phyloP scores from a whole-genome alignment of 1,140 invertebrate species.

The Drosophila eugracilis region DNA sequence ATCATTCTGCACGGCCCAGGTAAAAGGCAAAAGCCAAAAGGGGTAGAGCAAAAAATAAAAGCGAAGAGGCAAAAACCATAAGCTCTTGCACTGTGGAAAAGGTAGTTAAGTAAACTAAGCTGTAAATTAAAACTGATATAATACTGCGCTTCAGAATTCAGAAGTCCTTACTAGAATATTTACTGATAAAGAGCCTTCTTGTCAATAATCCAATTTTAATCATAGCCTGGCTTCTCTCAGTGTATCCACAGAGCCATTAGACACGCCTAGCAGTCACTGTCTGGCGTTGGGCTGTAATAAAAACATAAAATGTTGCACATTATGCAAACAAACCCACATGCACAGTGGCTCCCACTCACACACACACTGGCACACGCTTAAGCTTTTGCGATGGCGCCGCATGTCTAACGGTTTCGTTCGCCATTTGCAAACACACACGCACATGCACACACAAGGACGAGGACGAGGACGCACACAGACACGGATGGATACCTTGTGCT shows the following conservation, averaged over 20 bases:
- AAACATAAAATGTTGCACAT: conserved; percentile 63
- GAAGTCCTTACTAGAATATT: too few relatives aligned
- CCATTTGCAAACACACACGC: conserved; percentile 33
- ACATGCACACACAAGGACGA: conserved; percentile 13
- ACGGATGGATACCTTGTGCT: conserved; percentile 33
- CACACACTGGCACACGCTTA: conserved; percentile 17
- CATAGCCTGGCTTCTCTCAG: background rate
- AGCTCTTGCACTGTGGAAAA: conserved; percentile 3
- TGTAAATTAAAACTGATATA: too few relatives aligned
- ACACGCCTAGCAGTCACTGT: conserved; percentile 48
- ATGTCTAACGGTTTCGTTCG: conserved; percentile 45
- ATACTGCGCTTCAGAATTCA: too few relatives aligned
- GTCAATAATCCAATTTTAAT: too few relatives aligned
- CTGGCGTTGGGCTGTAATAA: conserved; percentile 56
- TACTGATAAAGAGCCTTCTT: too few relatives aligned
- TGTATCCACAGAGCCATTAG: conserved; percentile 49
- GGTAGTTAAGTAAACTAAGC: too few relatives aligned
- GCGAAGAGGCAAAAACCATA: conserved; percentile 6
- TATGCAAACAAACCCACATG: conserved; percentile 50
- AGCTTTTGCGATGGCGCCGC: conserved; percentile 55
- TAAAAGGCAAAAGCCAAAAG: conserved; percentile 28
- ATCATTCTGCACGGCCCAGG: conserved; percentile 29
- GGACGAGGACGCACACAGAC: conserved; percentile 15
- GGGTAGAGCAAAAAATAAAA: background rate
- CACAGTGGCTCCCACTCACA: conserved; percentile 9